Base-by-base conservation (phyloP, 2,113 vertebrate genomes). In the Tiliqua scincoides region DNA sequence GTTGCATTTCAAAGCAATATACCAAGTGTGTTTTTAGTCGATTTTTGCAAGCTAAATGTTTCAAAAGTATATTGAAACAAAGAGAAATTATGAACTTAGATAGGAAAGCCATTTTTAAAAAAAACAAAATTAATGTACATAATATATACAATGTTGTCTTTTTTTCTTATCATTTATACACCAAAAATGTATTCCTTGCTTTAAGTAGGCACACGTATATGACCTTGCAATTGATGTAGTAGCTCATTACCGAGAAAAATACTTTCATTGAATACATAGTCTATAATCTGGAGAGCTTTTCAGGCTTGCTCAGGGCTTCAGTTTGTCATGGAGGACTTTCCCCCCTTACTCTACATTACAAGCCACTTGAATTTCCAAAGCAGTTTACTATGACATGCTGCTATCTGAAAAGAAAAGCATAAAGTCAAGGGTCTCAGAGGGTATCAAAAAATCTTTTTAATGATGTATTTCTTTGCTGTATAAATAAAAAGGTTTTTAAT, bases 1-100 rank as follows among this genome's bases (percentile, higher is more conserved):
- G 95, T 90, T 95, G 93, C 91, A 87, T 93, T 95, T 88, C 93
- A 93, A 93, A 91, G 91, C 88, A 92, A 89, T 96, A 90, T 48
- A 93, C 86, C 77, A 87, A 93, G 90, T 89, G 92, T 93, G 90
- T 89, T 86, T 85, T 84, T 86, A 94, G 92, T 92, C 91, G 92
- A 52, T 89, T 96, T 95, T 91, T 94, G 88, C 87, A 95, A 94
- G 93, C 87, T 92, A 93, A 96, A 96, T 78, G 21, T 89, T 90
- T 78, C 89, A 92, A 93, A 32, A 75, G 90, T 91, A 72, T 93
- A 87, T 84, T 86, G 21, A 78, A 89, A 75, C 74, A 92, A 89
- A 75, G 71, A 88, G 59, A 72, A 23, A 71, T 25, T 82, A 77
- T 85, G 91, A 94, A 91, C 93, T 57, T 89, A n/a, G 57, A 91